phyloP scores from a whole-genome alignment of 2,888 invertebrate species.

The Zygaena filipendulae region DNA sequence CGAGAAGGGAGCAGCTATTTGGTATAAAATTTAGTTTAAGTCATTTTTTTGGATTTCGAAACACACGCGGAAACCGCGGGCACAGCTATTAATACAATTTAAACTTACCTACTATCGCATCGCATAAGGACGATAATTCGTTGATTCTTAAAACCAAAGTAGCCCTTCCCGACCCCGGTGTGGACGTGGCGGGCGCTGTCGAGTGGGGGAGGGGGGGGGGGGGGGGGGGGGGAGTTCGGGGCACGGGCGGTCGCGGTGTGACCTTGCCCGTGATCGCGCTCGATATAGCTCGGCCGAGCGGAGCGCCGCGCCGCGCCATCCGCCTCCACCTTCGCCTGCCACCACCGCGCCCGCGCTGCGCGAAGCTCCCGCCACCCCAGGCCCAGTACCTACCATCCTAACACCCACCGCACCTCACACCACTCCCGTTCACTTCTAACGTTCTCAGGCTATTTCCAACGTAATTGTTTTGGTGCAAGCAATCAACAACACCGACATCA shows the following conservation, averaged over 20 bases:
- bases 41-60: no score
- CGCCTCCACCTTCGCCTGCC: slow-evolving; percentile 22
- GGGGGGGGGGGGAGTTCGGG: slow-evolving; percentile 15
- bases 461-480: slow-evolving; percentile 20
- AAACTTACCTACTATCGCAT: no score
- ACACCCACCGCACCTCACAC: slow-evolving; percentile 27
- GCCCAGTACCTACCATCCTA: slow-evolving; percentile 20
- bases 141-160: no score
- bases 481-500: slow-evolving; percentile 20
- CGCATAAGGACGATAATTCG: no score
- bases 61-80: no score
- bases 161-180: no score
- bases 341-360: slow-evolving; percentile 15
- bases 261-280: slow-evolving; percentile 67
- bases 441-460: slow-evolving; percentile 31
- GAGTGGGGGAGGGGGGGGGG: no score
- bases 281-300: slow-evolving; percentile 57
- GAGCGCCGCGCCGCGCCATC: slow-evolving; percentile 28
- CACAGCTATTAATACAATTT: no score
- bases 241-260: slow-evolving; percentile 33
- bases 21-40: no score
- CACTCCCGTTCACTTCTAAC: slow-evolving; percentile 28
- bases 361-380: slow-evolving; percentile 21
- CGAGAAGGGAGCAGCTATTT: no score
- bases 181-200: no score